phyloP scores from a whole-genome alignment of 2,888 invertebrate species.

The Nasonovia ribisnigri region DNA sequence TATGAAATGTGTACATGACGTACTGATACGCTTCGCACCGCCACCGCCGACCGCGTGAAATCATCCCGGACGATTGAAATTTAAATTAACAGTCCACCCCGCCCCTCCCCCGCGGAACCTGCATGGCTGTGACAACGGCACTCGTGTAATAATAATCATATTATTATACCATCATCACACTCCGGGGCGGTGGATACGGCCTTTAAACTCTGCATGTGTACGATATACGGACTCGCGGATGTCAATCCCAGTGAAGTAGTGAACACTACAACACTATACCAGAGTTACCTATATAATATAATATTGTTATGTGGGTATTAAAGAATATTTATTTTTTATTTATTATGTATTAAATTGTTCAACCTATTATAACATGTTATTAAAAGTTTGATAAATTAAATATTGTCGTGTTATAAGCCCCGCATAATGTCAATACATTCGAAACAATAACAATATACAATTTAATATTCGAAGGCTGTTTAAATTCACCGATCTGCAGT shows the following conservation, averaged over 20 bases:
- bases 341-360: not conserved
- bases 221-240: not conserved
- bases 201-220: not conserved
- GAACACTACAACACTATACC: not conserved
- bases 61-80: constrained; percentile 14
- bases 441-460: not conserved
- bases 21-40: not conserved
- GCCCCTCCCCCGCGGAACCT: not conserved
- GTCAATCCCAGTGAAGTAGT: not conserved
- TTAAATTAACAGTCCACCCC: not conserved
- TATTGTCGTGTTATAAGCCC: not conserved
- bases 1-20: not conserved
- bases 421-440: not conserved
- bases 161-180: not conserved
- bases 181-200: not conserved
- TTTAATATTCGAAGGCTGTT: not conserved
- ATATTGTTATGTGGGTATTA: not conserved
- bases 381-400: not conserved
- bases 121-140: not conserved
- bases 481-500: not conserved
- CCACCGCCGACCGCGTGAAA: not conserved
- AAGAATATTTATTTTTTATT: not conserved
- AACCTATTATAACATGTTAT: not conserved
- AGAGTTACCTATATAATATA: no score
- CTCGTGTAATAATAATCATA: constrained; percentile 5